phyloP scores from a whole-genome alignment of 2,113 vertebrate species.

The Aramus guarauna region DNA sequence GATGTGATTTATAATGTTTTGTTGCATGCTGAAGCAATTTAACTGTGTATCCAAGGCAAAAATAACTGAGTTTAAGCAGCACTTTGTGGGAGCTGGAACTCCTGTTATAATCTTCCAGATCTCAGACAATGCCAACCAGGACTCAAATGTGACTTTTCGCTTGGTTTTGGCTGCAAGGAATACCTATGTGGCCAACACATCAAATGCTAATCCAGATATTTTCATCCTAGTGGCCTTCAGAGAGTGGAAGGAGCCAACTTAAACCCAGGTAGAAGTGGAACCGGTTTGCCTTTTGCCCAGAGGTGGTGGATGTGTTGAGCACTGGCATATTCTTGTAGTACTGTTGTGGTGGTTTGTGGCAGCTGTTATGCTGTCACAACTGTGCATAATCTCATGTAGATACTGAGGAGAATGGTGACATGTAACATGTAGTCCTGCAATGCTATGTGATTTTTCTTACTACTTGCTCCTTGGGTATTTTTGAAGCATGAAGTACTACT shows the following conservation, averaged over 20 bases:
- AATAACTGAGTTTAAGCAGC: background rate
- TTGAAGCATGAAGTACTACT: background rate
- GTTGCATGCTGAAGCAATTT: background rate
- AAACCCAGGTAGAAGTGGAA: no score
- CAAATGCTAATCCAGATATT: background rate
- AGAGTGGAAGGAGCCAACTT: background rate
- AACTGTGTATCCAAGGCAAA: background rate
- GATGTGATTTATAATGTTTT: background rate
- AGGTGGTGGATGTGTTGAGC: background rate
- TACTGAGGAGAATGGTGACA: background rate
- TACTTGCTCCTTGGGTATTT: background rate
- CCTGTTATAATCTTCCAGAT: background rate
- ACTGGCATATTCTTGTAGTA: background rate
- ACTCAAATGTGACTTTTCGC: background rate
- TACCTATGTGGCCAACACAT: fast-evolving
- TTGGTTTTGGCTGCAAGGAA: background rate
- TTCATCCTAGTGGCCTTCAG: background rate
- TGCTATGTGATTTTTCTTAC: background rate
- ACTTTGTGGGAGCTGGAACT: background rate
- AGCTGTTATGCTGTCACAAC: background rate
- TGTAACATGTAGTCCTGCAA: background rate
- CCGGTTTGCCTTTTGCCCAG: background rate
- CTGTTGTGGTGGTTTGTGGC: background rate
- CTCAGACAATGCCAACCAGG: background rate
- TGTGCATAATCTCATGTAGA: background rate